Evolutionary conservation across 2,113 vertebrate genomes (phyloP).

Genomic region (Xyrauchen texanus): DNA sequence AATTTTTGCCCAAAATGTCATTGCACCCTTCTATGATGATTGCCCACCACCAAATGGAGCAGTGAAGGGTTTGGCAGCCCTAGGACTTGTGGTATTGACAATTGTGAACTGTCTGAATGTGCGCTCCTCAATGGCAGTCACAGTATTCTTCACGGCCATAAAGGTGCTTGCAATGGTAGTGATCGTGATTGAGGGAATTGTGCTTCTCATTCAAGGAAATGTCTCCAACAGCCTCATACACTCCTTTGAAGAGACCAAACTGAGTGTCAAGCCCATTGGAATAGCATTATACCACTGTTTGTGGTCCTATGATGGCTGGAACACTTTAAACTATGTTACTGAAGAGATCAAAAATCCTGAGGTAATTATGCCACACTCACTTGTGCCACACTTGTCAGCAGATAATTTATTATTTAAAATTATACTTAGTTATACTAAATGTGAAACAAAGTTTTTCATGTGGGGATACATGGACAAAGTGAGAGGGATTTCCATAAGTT

Average conservation of each 20-base stretch:
- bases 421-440: too few relatives aligned
- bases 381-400: too few relatives aligned
- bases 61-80: constrained; percentile 74
- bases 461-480: too few relatives aligned
- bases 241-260: constrained; percentile 74
- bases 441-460: too few relatives aligned
- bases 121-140: constrained; percentile 69
- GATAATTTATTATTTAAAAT: too few relatives aligned
- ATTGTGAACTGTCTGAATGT: constrained; percentile 79
- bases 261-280: constrained; percentile 69
- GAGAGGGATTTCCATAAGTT: too few relatives aligned
- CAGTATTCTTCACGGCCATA: constrained; percentile 70
- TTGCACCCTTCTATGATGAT: constrained; percentile 78
- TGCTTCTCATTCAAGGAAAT: constrained; percentile 71
- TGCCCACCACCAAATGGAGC: constrained; percentile 71
- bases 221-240: constrained; percentile 68
- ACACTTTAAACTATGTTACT: constrained; percentile 80
- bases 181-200: constrained; percentile 73
- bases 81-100: constrained; percentile 73
- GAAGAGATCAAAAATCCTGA: constrained; percentile 85
- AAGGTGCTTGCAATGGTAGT: constrained; percentile 75
- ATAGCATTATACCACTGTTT: constrained; percentile 86
- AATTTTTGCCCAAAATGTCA: constrained; percentile 79
- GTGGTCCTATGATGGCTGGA: constrained; percentile 88
- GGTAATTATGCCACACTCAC: constrained; percentile 64